phyloP scores from a whole-genome alignment of 2,113 vertebrate genomes.

The Bufo bufo region DNA sequence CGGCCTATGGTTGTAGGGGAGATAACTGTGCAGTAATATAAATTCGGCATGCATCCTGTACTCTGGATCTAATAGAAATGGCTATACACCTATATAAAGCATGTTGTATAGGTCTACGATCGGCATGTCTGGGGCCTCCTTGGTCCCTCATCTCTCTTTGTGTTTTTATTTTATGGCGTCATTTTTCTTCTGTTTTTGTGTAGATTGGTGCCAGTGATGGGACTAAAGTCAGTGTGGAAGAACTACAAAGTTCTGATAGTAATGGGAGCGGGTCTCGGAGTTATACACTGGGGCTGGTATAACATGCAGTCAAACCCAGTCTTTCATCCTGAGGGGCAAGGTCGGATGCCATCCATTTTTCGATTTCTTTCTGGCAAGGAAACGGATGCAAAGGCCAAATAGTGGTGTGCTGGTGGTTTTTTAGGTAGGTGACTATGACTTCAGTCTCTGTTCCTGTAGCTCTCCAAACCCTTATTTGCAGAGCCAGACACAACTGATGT shows the following conservation, averaged over 20 bases:
- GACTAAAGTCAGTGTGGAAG: constrained; percentile 80
- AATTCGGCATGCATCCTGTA: too few species aligned
- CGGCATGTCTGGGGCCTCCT: too few species aligned
- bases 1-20: too few species aligned
- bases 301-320: constrained; percentile 75
- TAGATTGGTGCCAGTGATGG: constrained; percentile 78
- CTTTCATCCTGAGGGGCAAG: constrained; percentile 70
- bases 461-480: too few species aligned
- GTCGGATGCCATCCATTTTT: constrained; percentile 77
- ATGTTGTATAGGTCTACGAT: too few species aligned
- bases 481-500: too few species aligned
- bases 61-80: too few species aligned
- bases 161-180: neutral
- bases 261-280: constrained; percentile 81
- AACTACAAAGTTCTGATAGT: constrained; percentile 87
- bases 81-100: too few species aligned
- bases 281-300: constrained; percentile 90
- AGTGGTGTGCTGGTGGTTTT: constrained; percentile 50
- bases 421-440: constrained; percentile 66
- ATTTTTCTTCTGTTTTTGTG: constrained; percentile 51
- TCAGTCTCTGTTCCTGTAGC: neutral
- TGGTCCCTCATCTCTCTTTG: neutral
- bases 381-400: constrained; percentile 68
- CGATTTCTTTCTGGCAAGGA: constrained; percentile 63
- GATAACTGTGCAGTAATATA: too few species aligned